Base-by-base conservation (phyloP, 2,113 vertebrate genomes). In the Excalfactoria chinensis region DNA sequence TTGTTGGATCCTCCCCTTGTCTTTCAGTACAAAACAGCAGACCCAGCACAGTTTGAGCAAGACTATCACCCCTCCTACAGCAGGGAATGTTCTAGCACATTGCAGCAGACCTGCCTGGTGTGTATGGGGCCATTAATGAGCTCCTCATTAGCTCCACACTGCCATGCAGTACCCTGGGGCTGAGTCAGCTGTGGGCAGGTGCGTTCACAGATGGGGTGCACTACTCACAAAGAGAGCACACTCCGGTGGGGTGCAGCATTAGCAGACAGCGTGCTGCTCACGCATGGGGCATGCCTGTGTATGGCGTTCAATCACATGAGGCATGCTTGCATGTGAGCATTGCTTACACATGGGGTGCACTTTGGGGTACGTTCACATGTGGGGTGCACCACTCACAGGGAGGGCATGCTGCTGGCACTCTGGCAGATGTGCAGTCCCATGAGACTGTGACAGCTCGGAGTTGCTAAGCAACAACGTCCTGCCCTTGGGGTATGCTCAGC, bases 381-480 rank as follows among this genome's bases (percentile, higher is more conserved):
- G 15, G 0, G 1, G 7, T 3, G 19, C 19, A 1, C 4, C 6
- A 51, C 41, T 23, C 26, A 34, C 44, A 28, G 0, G 3, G 1
- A 15, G 64, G 41, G 63, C 21, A 22, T 4, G 30, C 30, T 51
- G 4, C 55, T 69, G 34, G 44, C 59, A 37, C 7, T 2, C 26
- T 8, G 40, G 59, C 48, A 41, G 55, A 26, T 37, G 74, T 78
- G 89, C 18, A 32, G 25, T 35, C 74, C 49, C 2, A 0, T 2
- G 49, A 34, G 64, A n/a, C 0, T 1, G 13, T 26, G 75, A 34
- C 43, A 17, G 60, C 64, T 60, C 14, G 0, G 55, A 14, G 37
- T 28, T 72, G 84, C 44, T 74, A 84, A 22, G 67, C 0, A 14
- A 89, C 63, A 11, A 40, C 13, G n/a, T 70, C 72, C 85, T 88